Conservation (phyloP, 2,113 vertebrate genomes). For the Eolophus roseicapilla region DNA sequence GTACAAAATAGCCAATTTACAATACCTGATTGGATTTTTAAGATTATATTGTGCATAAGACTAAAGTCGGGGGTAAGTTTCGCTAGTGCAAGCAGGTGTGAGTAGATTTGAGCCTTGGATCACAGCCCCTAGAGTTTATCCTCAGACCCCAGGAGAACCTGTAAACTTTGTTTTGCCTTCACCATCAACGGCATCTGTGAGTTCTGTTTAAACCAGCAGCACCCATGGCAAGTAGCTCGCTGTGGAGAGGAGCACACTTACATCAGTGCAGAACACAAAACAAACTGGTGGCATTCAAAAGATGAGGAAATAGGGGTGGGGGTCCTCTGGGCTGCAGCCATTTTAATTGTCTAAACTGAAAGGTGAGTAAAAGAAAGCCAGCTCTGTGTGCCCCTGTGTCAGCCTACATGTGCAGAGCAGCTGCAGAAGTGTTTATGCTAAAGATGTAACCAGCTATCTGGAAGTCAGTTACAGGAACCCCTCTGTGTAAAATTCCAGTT, state of each 20-base stretch:
- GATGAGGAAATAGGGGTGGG: neutral
- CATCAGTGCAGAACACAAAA: constrained; percentile 42
- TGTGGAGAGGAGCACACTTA: constrained; percentile 5
- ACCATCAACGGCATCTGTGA: neutral
- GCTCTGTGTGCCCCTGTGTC: constrained; percentile 26
- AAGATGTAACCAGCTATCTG: constrained; percentile 41
- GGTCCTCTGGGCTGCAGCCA: constrained; percentile 46
- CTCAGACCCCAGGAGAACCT: constrained; percentile 12
- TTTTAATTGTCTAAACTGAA: constrained; percentile 48
- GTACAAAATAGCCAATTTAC: constrained; percentile 63
- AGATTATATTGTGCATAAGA: constrained; percentile 66
- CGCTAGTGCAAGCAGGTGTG: constrained; percentile 39
- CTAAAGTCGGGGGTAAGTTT: constrained; percentile 31
- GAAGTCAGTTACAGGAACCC: neutral
- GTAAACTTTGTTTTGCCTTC: constrained; percentile 17
- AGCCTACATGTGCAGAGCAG: constrained; percentile 32
- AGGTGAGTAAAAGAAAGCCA: constrained; percentile 44
- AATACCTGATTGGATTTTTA: constrained; percentile 56
- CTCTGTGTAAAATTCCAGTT: neutral
- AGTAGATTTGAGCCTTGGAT: constrained; percentile 2
- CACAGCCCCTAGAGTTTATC: constrained; percentile 19
- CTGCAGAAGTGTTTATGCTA: constrained; percentile 44
- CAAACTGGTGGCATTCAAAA: constrained; percentile 20
- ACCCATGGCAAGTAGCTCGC: neutral
- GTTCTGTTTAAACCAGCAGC: neutral